Base-by-base conservation (phyloP, 2,113 vertebrate species). In the Calonectris borealis region DNA sequence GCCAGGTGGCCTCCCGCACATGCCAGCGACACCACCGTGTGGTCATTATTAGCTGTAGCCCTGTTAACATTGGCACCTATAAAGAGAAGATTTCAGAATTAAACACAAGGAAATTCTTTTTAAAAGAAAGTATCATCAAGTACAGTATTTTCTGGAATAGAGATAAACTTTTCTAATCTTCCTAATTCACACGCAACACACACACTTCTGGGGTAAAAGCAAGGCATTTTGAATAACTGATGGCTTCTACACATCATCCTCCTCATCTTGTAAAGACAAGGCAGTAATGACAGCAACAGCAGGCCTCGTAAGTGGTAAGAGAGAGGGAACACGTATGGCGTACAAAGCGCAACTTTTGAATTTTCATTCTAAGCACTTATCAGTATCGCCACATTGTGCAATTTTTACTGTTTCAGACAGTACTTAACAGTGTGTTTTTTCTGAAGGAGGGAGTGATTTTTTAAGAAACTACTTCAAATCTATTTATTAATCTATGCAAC, bases 1-100 rank as follows among this genome's bases (percentile, higher is more conserved):
- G 99, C 99, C 95, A 99, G 97, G 97, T 99, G 99, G 61, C 99
- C 99, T 85, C 99, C 99, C 11, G 99, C 99, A 94, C 99, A 99
- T 55, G 99, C 99, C 97, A 99, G 97, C 6, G 99, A 99, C 95
- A 99, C 99, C 88, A 99, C 99, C n/a, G 99, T 99, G 98, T 99
- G 99, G 97, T 99, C 99, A 83, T 99, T 99, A 96, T 99, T 99
- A 92, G 99, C 99, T 92, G 99, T 99, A 85, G 99, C 99, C 97
- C 99, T 98, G 97, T 99, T 99, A 94, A 99, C 99, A 36, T 99
- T 99, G 97, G 99, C 99, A 98, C 99, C 99, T 99, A 95, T 34
- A 76, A 85, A 93, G 62, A 94, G 83, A 96, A 52, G n/a, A 72
- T 14, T 12, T 36, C n/a, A 60, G 68, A 88, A 55, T 94, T 51